Evolutionary conservation across 2,797 vertebrate species (phyloP), one percentile per base, ranked within the genome.

Genomic region (Rousettus madagascariensis): DNA sequence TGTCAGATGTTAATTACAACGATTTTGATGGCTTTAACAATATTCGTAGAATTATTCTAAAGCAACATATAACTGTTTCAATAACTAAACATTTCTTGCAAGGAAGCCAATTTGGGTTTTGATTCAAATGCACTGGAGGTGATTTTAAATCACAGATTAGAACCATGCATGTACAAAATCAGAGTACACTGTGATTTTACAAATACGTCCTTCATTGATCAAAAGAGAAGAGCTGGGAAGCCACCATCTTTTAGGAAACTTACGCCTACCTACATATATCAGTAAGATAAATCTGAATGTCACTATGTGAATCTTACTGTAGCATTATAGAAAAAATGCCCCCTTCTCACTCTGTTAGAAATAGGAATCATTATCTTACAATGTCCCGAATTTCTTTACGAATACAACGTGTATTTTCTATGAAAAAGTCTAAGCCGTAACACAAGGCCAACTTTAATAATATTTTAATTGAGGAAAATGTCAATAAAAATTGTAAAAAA

Each of bases 71-170:
- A 57, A 72, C 38, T 74, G 8, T 74, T n/a, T 74, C 8, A n/a
- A 72, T 65, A 88, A 88, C 51, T 88, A 33, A 71, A 82, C 7
- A 24, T 69, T 51, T 87, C 49, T 57, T 59, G 24, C 46, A 71
- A 82, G 51, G 46, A 93, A 85, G 78, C 6, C 87, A 86, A 57
- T 49, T 93, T 88, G 69, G 59, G 57, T 71, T 84, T 83, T 75
- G 8, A 88, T 33, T 88, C 65, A 83, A 74, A 84, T 33, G 24
- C 13, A 53, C 33, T 71, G 74, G 65, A 79, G 65, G 24, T 85
- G 61, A 38, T 77, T 85, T 91, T 5, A 93, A 91, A 91, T 74
- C n/a, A n/a, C 22, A 85, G 83, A 85, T 65, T 71, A 91, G 84
- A 92, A 66, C 41, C 0, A 0, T 16, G 10, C 20, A 59, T 53